These are phyloP conservation scores for Lagocephalus sceleratus DNA, from an alignment of 2,797 vertebrate genomes.

Conservation along the genomic window DNA sequence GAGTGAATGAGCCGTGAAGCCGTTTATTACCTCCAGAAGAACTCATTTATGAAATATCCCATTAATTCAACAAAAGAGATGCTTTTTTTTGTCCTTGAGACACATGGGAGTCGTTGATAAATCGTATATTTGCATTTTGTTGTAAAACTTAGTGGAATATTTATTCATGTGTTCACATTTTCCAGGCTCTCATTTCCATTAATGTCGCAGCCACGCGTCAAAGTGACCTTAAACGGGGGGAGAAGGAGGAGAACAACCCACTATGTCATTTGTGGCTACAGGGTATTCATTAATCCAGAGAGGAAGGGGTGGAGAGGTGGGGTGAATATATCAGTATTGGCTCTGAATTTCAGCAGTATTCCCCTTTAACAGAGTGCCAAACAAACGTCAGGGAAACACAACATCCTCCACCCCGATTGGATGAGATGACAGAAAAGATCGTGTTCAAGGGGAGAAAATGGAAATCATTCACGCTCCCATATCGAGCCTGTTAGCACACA, in stretches of 20 bases:
- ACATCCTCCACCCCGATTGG: no score
- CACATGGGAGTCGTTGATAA: no score
- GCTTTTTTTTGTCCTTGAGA: no score
- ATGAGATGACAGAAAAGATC: constrained; percentile 26
- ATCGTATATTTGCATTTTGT: neutral
- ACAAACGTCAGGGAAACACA: constrained; percentile 6
- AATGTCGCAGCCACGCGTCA: constrained; percentile 22
- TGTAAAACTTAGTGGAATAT: neutral
- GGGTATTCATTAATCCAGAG: constrained; percentile 38
- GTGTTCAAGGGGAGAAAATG: constrained; percentile 12
- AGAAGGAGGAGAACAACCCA: constrained; percentile 29
- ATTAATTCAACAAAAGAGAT: no score
- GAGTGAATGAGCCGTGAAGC: neutral
- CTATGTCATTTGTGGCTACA: constrained; percentile 39
- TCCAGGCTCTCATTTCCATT: constrained; percentile 11
- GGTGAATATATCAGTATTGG: constrained; percentile 39
- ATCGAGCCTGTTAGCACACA: no score
- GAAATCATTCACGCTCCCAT: neutral
- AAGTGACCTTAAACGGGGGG: constrained; percentile 45
- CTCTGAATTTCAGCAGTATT: constrained; percentile 54
- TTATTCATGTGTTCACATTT: constrained; percentile 6
- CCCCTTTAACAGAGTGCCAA: constrained; percentile 48
- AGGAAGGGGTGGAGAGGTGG: constrained; percentile 29
- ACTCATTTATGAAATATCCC: no score
- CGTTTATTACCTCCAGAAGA: neutral